Base-by-base conservation (phyloP, 2,113 vertebrate genomes). In the Phocoena sinus region DNA sequence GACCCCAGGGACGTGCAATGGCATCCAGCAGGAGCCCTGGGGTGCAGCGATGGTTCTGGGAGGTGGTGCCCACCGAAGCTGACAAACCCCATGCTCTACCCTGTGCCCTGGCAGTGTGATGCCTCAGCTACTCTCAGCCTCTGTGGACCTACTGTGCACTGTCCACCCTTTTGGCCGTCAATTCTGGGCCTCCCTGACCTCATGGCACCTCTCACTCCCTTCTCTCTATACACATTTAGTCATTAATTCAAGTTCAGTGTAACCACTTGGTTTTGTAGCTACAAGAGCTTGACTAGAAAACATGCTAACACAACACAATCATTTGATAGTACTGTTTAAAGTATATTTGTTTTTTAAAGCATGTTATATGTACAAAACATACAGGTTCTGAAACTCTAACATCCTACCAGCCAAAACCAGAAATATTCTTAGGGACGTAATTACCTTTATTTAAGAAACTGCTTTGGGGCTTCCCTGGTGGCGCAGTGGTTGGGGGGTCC, bases 131-230 rank as follows among this genome's bases (percentile, higher is more conserved):
- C 47, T 73, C 71, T 20, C 13, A 6, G 9, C 31, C 33, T 41
- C 56, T 62, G 1, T 5, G 8, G 15, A 47, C 7, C 71, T 11
- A 20, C 17, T 23, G 74, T 25, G 14, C 25, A 10, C 71, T 41
- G 77, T 18, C 58, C n/a, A 7, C 23, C 47, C 28, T 56, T 44
- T 38, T 13, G 1, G 53, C 3, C 1, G 0, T 8, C 41, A 41
- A 0, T 2, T n/a, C 11, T 0, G 3, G 44, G 41, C 50, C 53
- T 33, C 65, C 11, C 6, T 1, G 8, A 74, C 31, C 5, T 13
- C 81, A 4, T 0, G 2, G 15, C 5, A 33, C 53, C 68, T 25
- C 38, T 38, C 25, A 38, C 41, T 56, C 18, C 68, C 65, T 79
- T 62, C 76, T 82, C 88, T 74, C 58, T 65, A 12, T 1, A 4